Conservation (phyloP, 2,113 vertebrate genomes). For the Elanoides forficatus region DNA sequence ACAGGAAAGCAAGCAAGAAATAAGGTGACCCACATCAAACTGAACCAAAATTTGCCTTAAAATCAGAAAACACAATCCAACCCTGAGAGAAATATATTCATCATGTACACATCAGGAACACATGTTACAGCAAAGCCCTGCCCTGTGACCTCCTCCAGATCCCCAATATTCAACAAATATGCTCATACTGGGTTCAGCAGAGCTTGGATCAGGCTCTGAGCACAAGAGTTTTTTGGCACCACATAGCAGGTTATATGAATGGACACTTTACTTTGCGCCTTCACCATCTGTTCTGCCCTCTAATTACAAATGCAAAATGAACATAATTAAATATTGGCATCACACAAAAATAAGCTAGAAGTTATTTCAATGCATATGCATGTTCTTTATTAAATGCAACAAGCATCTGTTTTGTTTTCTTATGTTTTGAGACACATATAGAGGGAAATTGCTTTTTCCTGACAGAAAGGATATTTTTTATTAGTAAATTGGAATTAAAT, state of each 20-base stretch:
- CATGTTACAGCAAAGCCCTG: background rate
- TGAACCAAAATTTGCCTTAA: background rate
- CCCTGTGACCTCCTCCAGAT: background rate
- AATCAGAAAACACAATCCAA: background rate
- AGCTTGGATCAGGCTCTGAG: conserved; percentile 7
- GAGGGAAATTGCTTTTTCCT: conserved; percentile 55
- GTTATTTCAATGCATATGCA: conserved; percentile 60
- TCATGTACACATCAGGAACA: background rate
- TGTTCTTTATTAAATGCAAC: conserved; percentile 69
- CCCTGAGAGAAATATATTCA: background rate
- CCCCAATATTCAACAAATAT: background rate
- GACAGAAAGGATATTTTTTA: conserved; percentile 60
- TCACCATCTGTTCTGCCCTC: conserved; percentile 68
- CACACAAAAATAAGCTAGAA: conserved; percentile 62
- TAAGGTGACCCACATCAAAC: background rate
- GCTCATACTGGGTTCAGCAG: background rate
- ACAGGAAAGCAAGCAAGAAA: background rate
- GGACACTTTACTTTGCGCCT: conserved; percentile 19
- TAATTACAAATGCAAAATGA: conserved; percentile 74
- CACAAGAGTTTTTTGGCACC: conserved; percentile 14
- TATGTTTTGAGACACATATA: conserved; percentile 64
- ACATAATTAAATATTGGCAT: conserved; percentile 71
- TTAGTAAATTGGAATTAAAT: conserved; percentile 53
- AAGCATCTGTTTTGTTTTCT: conserved; percentile 71
- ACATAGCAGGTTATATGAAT: conserved; percentile 36